These are phyloP conservation scores for Trochalopteron elliotii DNA, from an alignment of 2,113 vertebrate species.

Conservation along the genomic window DNA sequence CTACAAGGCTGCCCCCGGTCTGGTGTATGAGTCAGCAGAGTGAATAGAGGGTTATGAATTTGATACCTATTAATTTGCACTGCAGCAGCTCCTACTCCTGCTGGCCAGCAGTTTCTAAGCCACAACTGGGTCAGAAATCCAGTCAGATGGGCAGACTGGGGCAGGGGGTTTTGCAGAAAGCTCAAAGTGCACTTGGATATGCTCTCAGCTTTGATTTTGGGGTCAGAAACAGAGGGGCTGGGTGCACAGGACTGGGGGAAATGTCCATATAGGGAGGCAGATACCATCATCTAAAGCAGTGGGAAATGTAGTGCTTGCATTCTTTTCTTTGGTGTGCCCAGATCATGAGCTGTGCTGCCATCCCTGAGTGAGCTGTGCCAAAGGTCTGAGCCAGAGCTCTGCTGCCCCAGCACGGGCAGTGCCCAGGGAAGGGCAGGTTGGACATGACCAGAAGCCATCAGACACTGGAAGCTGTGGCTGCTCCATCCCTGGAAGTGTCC, in stretches of 20 bases:
- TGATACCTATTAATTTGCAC: background rate
- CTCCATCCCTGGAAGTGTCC: background rate
- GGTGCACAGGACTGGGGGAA: background rate
- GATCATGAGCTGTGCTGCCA: background rate
- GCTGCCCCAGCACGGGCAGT: fast-evolving
- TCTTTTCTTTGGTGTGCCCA: background rate
- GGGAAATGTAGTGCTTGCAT: background rate
- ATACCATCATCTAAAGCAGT: background rate
- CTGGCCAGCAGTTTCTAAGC: background rate
- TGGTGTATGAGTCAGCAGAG: background rate
- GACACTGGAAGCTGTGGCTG: background rate
- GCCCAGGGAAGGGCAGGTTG: background rate
- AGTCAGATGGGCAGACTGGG: background rate
- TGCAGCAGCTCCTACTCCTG: background rate
- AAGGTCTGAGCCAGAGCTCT: background rate
- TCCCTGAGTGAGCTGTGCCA: fast-evolving
- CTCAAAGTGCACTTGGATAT: too few species aligned
- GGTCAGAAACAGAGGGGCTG: background rate
- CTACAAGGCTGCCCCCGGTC: fast-evolving
- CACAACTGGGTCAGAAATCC: background rate
- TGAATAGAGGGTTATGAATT: background rate
- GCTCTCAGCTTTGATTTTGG: background rate
- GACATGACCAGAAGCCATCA: background rate
- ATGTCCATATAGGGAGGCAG: background rate
- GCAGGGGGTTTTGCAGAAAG: background rate